Evolutionary conservation across 2,113 vertebrate species (phyloP).

Genomic region (Toxostoma redivivum): DNA sequence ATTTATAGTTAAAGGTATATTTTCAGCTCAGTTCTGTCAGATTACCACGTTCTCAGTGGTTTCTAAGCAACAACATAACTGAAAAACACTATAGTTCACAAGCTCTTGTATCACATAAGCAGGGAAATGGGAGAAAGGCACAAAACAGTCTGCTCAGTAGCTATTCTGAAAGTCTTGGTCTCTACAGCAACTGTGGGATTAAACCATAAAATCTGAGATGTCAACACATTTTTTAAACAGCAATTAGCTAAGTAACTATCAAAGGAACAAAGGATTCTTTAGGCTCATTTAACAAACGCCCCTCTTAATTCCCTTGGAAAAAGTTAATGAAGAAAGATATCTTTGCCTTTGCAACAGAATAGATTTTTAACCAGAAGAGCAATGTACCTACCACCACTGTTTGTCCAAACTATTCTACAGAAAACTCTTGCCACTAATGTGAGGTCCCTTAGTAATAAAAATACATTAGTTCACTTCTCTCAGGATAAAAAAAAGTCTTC

Average conservation of each 20-base stretch:
- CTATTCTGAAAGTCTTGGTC: constrained; percentile 45
- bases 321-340: constrained; percentile 52
- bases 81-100: constrained; percentile 43
- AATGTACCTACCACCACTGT: not conserved
- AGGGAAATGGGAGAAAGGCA: constrained; percentile 1
- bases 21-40: constrained; percentile 35
- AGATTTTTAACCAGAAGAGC: constrained; percentile 1
- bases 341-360: not conserved
- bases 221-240: constrained; percentile 68
- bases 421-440: not conserved
- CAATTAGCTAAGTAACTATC: constrained; percentile 60
- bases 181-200: constrained; percentile 59
- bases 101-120: constrained; percentile 29
- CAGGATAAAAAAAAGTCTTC: not conserved
- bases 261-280: constrained; percentile 59
- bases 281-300: constrained; percentile 47
- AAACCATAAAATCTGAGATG: constrained; percentile 61
- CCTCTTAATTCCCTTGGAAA: constrained; percentile 48
- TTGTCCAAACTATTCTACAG: not conserved
- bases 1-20: constrained; percentile 25
- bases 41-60: constrained; percentile 26
- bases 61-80: constrained; percentile 51
- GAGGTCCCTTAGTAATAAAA: not conserved
- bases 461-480: not conserved
- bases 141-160: constrained; percentile 39